Conservation (phyloP, 1,140 invertebrate species). For the Calosoma granatense region DNA sequence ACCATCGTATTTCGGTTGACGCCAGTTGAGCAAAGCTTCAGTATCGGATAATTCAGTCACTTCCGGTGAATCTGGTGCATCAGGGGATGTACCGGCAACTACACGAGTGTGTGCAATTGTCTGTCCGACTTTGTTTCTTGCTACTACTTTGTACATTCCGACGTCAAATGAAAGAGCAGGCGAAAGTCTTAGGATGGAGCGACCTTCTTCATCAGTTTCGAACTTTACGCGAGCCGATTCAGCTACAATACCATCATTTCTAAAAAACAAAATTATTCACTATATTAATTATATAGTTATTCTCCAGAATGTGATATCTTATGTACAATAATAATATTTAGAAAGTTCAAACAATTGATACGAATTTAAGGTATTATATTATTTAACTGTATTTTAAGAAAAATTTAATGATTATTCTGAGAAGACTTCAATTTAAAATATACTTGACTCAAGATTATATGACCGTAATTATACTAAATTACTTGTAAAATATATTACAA, state of each 20-base stretch:
- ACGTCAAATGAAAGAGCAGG: conserved; percentile 69
- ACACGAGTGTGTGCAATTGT: conserved; percentile 62
- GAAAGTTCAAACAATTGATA: neutral
- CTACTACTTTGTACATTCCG: conserved; percentile 93
- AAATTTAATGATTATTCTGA: too few relatives aligned
- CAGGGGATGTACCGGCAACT: conserved; percentile 58
- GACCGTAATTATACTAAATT: too few relatives aligned
- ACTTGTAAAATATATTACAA: too few relatives aligned
- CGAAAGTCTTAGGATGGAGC: conserved; percentile 65
- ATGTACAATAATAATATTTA: too few relatives aligned
- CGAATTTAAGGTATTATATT: neutral
- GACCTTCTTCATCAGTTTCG: conserved; percentile 60
- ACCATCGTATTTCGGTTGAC: conserved; percentile 73
- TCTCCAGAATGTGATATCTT: too few relatives aligned
- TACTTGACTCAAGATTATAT: neutral
- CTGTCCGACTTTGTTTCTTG: conserved; percentile 74
- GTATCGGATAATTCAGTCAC: conserved; percentile 70
- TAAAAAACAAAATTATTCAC: conserved; percentile 20
- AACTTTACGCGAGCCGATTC: conserved; percentile 71
- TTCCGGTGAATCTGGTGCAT: conserved; percentile 78
- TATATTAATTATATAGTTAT: too few relatives aligned
- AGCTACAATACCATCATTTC: conserved; percentile 74
- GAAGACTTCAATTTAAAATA: neutral
- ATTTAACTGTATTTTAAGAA: too few relatives aligned
- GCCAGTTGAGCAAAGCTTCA: conserved; percentile 82